phyloP scores from a whole-genome alignment of 2,888 invertebrate species.

The Drosophila quinaria region DNA sequence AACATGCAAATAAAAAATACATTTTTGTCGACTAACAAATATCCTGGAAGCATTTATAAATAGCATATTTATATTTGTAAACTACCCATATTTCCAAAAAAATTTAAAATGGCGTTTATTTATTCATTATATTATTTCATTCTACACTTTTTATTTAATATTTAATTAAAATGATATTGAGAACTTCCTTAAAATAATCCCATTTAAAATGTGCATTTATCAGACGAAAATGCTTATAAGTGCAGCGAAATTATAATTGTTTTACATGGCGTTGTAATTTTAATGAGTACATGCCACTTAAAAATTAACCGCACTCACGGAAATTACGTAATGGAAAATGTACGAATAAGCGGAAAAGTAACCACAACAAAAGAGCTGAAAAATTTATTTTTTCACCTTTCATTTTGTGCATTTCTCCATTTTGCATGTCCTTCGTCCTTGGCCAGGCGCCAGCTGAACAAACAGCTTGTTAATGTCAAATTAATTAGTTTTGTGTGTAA shows the following conservation, averaged over 20 bases:
- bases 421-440: constrained; percentile 6
- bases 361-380: constrained; percentile 2
- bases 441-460: neutral
- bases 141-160: neutral
- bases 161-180: neutral
- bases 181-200: neutral
- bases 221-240: constrained; percentile 4
- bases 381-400: constrained; percentile 33
- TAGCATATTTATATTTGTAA: no score
- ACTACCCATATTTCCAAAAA: no score
- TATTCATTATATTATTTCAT: no score
- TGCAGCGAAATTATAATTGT: constrained; percentile 10
- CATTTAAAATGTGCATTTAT: constrained; percentile 12
- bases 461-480: constrained; percentile 34
- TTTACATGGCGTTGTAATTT: constrained; percentile 21
- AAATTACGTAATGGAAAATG: constrained; percentile 39
- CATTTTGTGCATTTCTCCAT: constrained; percentile 10
- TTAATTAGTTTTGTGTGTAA: constrained; percentile 37
- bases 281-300: constrained; percentile 42
- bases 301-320: constrained; percentile 24
- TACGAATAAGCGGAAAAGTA: constrained; percentile 1
- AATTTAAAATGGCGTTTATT: no score
- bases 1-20: constrained; percentile 12
- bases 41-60: neutral
- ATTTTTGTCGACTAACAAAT: neutral